Conservation (phyloP, 1,140 invertebrate species). For the Hyles vespertilio region DNA sequence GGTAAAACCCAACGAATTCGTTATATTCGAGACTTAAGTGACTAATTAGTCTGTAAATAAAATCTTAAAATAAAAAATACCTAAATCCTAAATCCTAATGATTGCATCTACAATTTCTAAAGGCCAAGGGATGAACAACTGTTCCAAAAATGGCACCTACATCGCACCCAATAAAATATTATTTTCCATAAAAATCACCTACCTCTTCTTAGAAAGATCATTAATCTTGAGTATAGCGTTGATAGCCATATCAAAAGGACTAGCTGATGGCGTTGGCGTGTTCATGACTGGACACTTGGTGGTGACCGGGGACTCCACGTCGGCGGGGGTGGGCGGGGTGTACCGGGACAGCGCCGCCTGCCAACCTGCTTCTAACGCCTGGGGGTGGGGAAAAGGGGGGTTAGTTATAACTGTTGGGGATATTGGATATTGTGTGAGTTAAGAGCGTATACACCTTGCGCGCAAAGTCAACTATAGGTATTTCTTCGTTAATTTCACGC, state of each 20-base stretch:
- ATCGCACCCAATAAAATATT: not conserved
- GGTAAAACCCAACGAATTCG: no score
- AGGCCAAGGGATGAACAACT: no score
- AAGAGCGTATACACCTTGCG: no score
- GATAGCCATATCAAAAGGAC: slow-evolving; percentile 30
- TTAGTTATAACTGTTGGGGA: no score
- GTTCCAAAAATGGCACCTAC: not conserved
- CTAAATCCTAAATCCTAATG: no score
- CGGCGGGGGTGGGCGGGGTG: slow-evolving; percentile 6
- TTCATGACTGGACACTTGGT: not conserved
- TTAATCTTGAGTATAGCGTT: slow-evolving; percentile 25
- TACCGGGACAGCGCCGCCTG: slow-evolving; percentile 16
- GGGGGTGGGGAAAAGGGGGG: not conserved
- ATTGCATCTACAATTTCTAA: no score
- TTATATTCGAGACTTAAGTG: no score
- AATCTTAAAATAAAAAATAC: no score
- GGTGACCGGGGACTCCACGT: slow-evolving; percentile 10
- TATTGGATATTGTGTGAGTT: no score
- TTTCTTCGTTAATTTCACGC: no score
- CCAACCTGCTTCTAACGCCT: slow-evolving; percentile 46
- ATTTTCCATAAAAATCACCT: slow-evolving; percentile 2
- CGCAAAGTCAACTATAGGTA: no score
- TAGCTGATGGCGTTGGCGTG: slow-evolving; percentile 5
- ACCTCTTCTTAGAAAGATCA: slow-evolving; percentile 27
- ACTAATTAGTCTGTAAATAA: no score